Conservation (phyloP, 2,797 vertebrate species). For the Micropoecilia bifurca region DNA sequence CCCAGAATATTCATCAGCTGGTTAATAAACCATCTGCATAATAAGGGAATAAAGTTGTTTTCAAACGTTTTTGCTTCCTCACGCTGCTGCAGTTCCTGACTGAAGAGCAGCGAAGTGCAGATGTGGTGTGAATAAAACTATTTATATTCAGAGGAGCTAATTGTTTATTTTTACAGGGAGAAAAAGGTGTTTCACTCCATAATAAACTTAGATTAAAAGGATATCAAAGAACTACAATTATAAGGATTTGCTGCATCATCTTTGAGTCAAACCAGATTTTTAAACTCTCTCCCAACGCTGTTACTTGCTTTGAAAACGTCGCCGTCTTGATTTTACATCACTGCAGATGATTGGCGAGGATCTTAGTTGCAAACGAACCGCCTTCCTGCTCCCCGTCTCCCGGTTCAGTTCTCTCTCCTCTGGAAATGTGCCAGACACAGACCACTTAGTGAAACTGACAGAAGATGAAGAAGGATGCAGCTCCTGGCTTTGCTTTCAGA, state of each 20-base stretch:
- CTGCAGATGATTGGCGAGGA: neutral
- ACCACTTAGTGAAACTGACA: neutral
- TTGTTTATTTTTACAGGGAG: neutral
- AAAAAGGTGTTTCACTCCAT: neutral
- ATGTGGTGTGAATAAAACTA: neutral
- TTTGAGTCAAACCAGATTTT: neutral
- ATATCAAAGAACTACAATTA: too few relatives aligned
- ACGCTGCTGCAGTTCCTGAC: neutral
- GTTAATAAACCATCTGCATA: constrained; percentile 25
- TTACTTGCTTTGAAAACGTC: neutral
- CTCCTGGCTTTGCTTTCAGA: neutral
- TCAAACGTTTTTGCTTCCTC: neutral
- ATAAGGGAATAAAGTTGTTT: constrained; percentile 4
- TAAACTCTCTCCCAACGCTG: neutral
- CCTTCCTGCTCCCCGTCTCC: neutral
- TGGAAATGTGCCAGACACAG: neutral
- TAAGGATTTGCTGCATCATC: neutral
- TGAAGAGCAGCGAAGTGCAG: constrained; percentile 13
- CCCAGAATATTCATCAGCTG: constrained; percentile 44
- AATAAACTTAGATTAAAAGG: neutral
- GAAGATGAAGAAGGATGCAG: neutral
- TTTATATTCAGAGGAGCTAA: neutral
- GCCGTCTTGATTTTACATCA: neutral
- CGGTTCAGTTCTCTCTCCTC: neutral
- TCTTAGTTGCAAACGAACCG: neutral